Evolutionary conservation across 2,113 vertebrate genomes (phyloP).

Genomic region (cattle (Bos taurus)): ARS-UCD2.0 NC_037347.1:13865501-13866000

Average conservation of each 20-base stretch:
- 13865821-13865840: slow-evolving; percentile 24
- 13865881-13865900: slow-evolving; percentile 88
- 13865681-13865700: neutral
- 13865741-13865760: neutral
- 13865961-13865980: neutral
- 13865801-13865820: neutral
- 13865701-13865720: neutral
- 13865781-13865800: neutral
- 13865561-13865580: neutral
- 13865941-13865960: neutral
- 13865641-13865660: neutral
- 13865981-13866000: neutral
- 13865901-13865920: slow-evolving; percentile 91
- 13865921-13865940: slow-evolving; percentile 95
- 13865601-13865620: neutral
- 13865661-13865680: neutral
- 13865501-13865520: neutral
- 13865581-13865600: neutral
- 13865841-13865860: slow-evolving; percentile 52
- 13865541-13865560: slow-evolving; percentile 12
- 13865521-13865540: neutral
- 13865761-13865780: neutral
- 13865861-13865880: slow-evolving; percentile 89
- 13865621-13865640: neutral
- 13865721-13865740: neutral